phyloP scores from a whole-genome alignment of 2,113 vertebrate genomes.

The Dinomys branickii region DNA sequence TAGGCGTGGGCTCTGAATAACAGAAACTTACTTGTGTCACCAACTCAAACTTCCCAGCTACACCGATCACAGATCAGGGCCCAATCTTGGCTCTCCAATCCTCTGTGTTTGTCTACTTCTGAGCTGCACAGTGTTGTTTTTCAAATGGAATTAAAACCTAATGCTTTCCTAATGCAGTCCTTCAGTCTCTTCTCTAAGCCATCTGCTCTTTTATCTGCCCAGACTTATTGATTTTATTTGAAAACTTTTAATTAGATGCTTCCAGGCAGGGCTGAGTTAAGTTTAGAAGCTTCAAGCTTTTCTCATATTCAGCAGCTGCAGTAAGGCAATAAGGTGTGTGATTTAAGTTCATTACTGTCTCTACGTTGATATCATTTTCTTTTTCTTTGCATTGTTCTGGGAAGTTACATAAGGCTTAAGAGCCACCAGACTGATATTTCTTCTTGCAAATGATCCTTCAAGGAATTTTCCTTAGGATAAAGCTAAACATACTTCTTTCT shows the following conservation, averaged over 20 bases:
- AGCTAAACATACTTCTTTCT: slow-evolving; percentile 13
- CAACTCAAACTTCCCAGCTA: not conserved
- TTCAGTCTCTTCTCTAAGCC: slow-evolving; percentile 78
- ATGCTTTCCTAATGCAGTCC: slow-evolving; percentile 51
- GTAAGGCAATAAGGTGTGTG: slow-evolving; percentile 78
- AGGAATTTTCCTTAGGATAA: slow-evolving; percentile 51
- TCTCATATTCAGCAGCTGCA: slow-evolving; percentile 78
- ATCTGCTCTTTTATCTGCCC: slow-evolving; percentile 84
- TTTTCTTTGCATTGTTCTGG: slow-evolving; percentile 56
- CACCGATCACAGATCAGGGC: not conserved
- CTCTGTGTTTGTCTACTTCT: not conserved
- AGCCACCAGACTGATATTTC: slow-evolving; percentile 40
- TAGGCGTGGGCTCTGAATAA: not conserved
- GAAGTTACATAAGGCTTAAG: slow-evolving; percentile 67
- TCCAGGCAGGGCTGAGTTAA: slow-evolving; percentile 81
- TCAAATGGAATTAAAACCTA: slow-evolving; percentile 50
- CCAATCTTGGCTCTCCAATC: not conserved
- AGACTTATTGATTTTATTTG: slow-evolving; percentile 79
- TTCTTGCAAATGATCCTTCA: slow-evolving; percentile 74
- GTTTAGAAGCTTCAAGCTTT: slow-evolving; percentile 78
- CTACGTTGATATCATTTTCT: slow-evolving; percentile 71
- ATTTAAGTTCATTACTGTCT: slow-evolving; percentile 71
- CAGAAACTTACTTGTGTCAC: not conserved
- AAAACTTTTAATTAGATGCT: slow-evolving; percentile 84
- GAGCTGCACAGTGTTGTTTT: not conserved